Percentiles rank a stretch among this genome's conserved stretches.
These are phyloP conservation scores for Porites lobata DNA, from an alignment of 92 coral and sea anemone species.

Conservation along the genomic window DNA sequence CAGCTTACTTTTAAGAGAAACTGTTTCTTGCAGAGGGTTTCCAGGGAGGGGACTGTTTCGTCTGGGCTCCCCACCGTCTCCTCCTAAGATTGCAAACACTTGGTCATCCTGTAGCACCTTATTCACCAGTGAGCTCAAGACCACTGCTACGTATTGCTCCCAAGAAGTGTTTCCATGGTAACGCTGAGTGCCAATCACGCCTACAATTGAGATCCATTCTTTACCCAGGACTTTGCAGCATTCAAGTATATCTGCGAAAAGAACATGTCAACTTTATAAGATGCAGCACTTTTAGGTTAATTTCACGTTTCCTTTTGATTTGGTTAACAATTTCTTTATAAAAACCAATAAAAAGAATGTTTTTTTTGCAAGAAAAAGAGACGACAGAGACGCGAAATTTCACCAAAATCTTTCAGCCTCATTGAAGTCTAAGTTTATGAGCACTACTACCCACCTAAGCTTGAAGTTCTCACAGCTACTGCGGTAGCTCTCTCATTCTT, in stretches of 20 bases:
- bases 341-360: too few relatives aligned
- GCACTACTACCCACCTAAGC: conserved; percentile 21
- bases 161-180: conserved; percentile 19
- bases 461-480: conserved; percentile 29
- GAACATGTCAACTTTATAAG: too few relatives aligned
- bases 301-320: too few relatives aligned
- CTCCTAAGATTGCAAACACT: conserved; percentile 43
- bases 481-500: conserved; percentile 16
- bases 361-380: too few relatives aligned
- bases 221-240: conserved; percentile 29
- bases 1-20: too few relatives aligned
- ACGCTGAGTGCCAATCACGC: conserved; percentile 32
- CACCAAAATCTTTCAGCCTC: too few relatives aligned
- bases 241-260: conserved; percentile 20
- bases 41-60: background rate
- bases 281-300: too few relatives aligned
- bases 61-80: background rate
- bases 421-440: too few relatives aligned
- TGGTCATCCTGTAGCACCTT: conserved; percentile 47
- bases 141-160: conserved; percentile 46
- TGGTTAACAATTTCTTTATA: too few relatives aligned
- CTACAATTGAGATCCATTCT: conserved; percentile 42
- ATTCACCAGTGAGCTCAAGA: conserved; percentile 26
- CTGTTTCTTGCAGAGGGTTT: background rate
- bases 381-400: too few relatives aligned